Percentiles rank a stretch among this genome's conserved stretches.
Conservation (phyloP, 2,888 invertebrate genomes). For the Cylindroiulus punctatus region DNA sequence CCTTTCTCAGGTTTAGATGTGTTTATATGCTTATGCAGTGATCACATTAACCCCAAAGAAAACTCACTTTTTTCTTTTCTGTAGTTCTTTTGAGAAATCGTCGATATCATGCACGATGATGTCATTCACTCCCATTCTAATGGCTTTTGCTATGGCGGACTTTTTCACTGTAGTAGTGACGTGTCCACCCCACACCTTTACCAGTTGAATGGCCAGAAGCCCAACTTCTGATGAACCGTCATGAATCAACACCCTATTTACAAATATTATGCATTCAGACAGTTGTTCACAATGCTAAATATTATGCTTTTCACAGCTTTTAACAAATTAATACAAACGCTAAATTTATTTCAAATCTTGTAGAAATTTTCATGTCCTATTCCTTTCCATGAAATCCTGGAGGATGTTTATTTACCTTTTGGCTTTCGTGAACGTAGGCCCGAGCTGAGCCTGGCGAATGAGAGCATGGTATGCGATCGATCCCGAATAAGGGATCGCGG, state of each 20-base stretch:
- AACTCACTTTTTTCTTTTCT: slow-evolving; percentile 60
- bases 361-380: not conserved
- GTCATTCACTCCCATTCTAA: slow-evolving; percentile 71
- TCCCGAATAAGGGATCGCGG: slow-evolving; percentile 73
- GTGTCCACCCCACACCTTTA: slow-evolving; percentile 71
- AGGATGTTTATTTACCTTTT: slow-evolving; percentile 67
- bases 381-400: not conserved
- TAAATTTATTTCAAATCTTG: too few species aligned
- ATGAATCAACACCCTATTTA: slow-evolving; percentile 69
- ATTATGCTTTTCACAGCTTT: too few species aligned
- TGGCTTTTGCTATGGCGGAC: slow-evolving; percentile 70
- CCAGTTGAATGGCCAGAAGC: slow-evolving; percentile 72
- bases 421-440: slow-evolving; percentile 68
- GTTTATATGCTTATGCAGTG: too few species aligned
- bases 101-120: slow-evolving; percentile 65
- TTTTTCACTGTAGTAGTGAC: slow-evolving; percentile 69
- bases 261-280: too few species aligned
- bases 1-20: too few species aligned
- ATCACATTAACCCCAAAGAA: too few species aligned
- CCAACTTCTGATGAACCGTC: slow-evolving; percentile 72
- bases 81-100: slow-evolving; percentile 60
- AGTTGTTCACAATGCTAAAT: too few species aligned
- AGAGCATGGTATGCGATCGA: slow-evolving; percentile 71
- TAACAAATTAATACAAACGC: too few species aligned
- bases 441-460: slow-evolving; percentile 67